Evolutionary conservation across 2,888 invertebrate species (phyloP), one percentile per base, ranked within the genome.

Genomic region (Dolomedes plantarius): DNA sequence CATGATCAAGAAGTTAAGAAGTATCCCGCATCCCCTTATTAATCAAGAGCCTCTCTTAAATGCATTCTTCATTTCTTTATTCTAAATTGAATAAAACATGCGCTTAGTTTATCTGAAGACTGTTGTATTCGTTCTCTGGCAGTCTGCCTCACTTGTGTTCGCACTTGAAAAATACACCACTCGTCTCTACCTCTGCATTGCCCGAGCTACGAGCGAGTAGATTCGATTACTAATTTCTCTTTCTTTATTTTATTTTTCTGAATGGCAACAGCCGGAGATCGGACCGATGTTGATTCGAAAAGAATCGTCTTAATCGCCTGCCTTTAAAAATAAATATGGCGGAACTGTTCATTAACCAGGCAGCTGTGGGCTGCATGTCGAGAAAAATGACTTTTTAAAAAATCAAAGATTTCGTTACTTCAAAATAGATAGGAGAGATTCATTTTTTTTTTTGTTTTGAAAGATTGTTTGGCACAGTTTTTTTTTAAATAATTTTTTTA

Each of bases 141-240:
- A 19, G 16, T 56, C 13, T 27, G 11, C 67, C 67, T 7, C 56
- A 32, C 79, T 78, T 69, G 41, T 39, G 19, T 62, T 31, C 71
- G 41, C 72, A 73, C 79, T 80, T 80, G 65, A 80, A 32, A 62
- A 46, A 64, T 28, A 65, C 64, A 32, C 41, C 67, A 67, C 29
- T 62, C 36, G 31, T 19, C 36, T 74, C 74, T 39, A 81, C 81
- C 73, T 67, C 74, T 81, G 81, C 68, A 81, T 81, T 41, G 72
- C 46, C 64, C 36, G 19, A 31, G 32, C 56, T n/a, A 3, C 9
- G 56, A 74, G 56, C 56, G 69, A 27, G 46, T 28, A 41, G 62
- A 71, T 71, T 19, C 11, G 36, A 71, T 79, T 79, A 65, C 71
- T 41, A 62, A 78, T 69, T 72, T 71, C 16, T 56, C 16, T 5